Evolutionary conservation across 2,797 vertebrate genomes (phyloP), one percentile per base, ranked within the genome.

Genomic region (Australoheros facetus): DNA sequence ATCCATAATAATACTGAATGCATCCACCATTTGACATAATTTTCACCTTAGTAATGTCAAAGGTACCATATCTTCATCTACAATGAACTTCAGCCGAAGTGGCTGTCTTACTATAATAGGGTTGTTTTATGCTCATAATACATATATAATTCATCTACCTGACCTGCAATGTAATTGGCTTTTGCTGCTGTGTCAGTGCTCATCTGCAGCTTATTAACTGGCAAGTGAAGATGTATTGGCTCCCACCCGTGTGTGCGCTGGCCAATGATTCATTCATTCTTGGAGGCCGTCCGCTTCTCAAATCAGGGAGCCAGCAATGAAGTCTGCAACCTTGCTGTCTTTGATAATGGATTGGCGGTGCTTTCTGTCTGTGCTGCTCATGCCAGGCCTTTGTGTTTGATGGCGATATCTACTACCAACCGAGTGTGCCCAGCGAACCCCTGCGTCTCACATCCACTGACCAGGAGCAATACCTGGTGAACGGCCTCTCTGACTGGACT

Each of bases 331-430:
- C 73, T 55, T 73, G 45, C 77, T 59, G 81, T 84, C 76, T 88
- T 78, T 88, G 87, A 92, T 92, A 85, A 91, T 77, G 77, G 75
- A 86, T 84, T 86, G 75, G 59, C 39, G 1, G 77, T 60, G 66
- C 45, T 51, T 53, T 89, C 28, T 91, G 19, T 90, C 17, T 91
- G 76, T 85, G 74, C 81, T 73, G 37, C 70, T 69, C 71, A 77
- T 71, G 73, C 80, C 88, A 97, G 96, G 94, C 94, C 28, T 96
- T 91, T 71, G 91, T 97, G 86, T 94, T 93, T 79, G 92, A 96
- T 13, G 96, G 96, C 56, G 95, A 97, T 88, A 95, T 97, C 88
- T 97, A 96, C 94, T 97, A 97, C 92, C 93, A 95, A 80, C 83
- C 93, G 19, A 91, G 91, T 4, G 94, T 95, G 88, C 89, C 79